Evolutionary conservation across 2,888 invertebrate genomes (phyloP).

Genomic region (Dolomedes plantarius): DNA sequence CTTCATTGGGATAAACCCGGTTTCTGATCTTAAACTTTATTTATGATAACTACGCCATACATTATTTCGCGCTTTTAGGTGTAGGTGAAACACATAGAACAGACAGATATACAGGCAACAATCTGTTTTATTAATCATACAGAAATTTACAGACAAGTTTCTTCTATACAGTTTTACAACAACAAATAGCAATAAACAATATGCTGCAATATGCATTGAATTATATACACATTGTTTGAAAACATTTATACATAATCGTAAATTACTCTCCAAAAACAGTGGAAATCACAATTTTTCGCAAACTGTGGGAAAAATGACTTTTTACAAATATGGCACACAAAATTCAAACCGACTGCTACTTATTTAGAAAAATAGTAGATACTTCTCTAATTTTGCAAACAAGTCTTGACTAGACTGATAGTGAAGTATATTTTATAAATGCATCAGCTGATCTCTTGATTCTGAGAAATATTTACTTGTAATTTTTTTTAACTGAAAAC

Average conservation of each 20-base stretch:
- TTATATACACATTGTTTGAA: not conserved
- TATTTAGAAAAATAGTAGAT: not conserved
- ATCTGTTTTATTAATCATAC: conserved; percentile 52
- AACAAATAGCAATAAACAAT: conserved; percentile 20
- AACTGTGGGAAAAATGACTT: not conserved
- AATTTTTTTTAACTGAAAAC: too few species aligned
- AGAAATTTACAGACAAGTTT: conserved; percentile 38
- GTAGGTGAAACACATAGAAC: too few species aligned
- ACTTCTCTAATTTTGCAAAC: conserved; percentile 1
- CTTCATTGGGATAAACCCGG: too few species aligned
- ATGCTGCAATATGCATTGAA: not conserved
- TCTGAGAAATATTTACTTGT: not conserved
- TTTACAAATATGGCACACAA: conserved; percentile 5
- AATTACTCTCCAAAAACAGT: not conserved
- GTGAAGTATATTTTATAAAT: not conserved
- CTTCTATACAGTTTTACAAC: conserved; percentile 60
- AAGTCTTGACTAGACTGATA: not conserved
- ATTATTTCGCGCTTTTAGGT: too few species aligned
- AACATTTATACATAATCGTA: not conserved
- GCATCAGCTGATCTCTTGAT: not conserved
- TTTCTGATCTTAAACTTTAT: too few species aligned
- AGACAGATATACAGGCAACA: conserved; percentile 20
- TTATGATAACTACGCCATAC: too few species aligned
- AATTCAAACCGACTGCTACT: not conserved
- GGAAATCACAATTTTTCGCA: not conserved